Evolutionary conservation across 2,113 vertebrate species (phyloP).

Genomic region (Scartelaos histophorus): DNA sequence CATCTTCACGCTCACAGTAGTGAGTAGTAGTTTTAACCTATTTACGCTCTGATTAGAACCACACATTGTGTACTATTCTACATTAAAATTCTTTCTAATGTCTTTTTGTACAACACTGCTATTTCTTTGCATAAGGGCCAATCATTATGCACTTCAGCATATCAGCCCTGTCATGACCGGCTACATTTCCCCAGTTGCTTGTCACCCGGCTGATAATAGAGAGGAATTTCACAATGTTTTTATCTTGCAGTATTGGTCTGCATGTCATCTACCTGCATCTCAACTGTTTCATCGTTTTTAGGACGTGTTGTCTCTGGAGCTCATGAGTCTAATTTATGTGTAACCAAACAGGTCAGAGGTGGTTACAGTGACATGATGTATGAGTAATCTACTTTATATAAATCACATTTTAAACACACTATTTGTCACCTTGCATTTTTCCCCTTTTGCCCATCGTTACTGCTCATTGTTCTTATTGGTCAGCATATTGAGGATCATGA

Average conservation of each 20-base stretch:
- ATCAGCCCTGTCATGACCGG: conserved; percentile 14
- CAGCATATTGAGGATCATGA: conserved; percentile 63
- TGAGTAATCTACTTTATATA: conserved; percentile 61
- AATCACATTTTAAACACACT: conserved; percentile 62
- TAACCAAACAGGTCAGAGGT: conserved; percentile 56
- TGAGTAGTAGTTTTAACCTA: too few relatives aligned
- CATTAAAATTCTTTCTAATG: not conserved
- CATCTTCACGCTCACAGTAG: too few relatives aligned
- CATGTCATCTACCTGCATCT: conserved; percentile 32
- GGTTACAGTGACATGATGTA: conserved; percentile 66
- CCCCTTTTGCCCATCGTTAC: conserved; percentile 67
- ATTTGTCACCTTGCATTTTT: conserved; percentile 66
- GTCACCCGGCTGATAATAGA: conserved; percentile 3
- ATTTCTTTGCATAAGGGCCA: not conserved
- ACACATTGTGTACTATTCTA: not conserved
- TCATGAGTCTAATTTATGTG: conserved; percentile 53
- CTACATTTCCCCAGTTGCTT: not conserved
- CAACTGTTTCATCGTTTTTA: conserved; percentile 33
- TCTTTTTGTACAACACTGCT: not conserved
- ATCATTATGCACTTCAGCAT: not conserved
- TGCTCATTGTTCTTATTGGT: conserved; percentile 62
- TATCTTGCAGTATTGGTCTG: not conserved
- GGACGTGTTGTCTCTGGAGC: conserved; percentile 34
- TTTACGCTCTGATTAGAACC: too few relatives aligned
- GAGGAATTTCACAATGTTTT: not conserved